Base-by-base conservation (phyloP, 2,888 invertebrate species). In the Synergus gifuensis region DNA sequence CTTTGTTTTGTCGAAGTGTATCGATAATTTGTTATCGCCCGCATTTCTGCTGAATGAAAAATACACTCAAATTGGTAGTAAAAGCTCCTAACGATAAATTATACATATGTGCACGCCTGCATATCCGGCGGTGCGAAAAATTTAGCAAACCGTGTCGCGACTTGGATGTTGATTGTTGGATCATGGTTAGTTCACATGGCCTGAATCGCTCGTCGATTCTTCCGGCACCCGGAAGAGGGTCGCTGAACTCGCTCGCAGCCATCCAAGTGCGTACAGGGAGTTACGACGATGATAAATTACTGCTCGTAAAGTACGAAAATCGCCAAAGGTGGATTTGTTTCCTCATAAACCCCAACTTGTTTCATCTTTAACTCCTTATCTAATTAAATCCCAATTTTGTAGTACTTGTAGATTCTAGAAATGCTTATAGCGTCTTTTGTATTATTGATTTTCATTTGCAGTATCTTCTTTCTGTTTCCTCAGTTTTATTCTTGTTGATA, bases 151-250 rank as follows among this genome's bases (percentile, higher is more conserved):
- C 69, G 22, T 69, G 69, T 69, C 69, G 46, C 69, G 49, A 69
- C 69, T 69, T 46, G 22, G 46, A 69, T 69, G 46, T 46, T 46
- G 46, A 22, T 46, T 69, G 46, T 46, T 46, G 66, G n/a, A 66
- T 66, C 66, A 66, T 42, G 46, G 69, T 28, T 22, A 46, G 4
- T 66, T 46, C 49, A 49, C 49, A 69, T 69, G 69, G 69, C 44
- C 69, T 67, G 44, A 67, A 67, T 67, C 44, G 67, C 42, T 67
- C 12, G 18, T 67, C 67, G 67, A 67, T 67, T 69, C 69, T 69
- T 69, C 69, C 69, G 69, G 69, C 69, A 69, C 46, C 69, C 69
- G 46, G 69, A 69, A 69, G 69, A 69, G 22, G 46, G 69, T 69
- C 69, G 46, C 46, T 69, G 69, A 69, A 69, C 69, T 49, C 69